A percentile compares a stretch with the other conserved stretches of the same genome.
Conservation (phyloP, 2,113 vertebrate genomes). For the Phalacrocorax carbo region DNA sequence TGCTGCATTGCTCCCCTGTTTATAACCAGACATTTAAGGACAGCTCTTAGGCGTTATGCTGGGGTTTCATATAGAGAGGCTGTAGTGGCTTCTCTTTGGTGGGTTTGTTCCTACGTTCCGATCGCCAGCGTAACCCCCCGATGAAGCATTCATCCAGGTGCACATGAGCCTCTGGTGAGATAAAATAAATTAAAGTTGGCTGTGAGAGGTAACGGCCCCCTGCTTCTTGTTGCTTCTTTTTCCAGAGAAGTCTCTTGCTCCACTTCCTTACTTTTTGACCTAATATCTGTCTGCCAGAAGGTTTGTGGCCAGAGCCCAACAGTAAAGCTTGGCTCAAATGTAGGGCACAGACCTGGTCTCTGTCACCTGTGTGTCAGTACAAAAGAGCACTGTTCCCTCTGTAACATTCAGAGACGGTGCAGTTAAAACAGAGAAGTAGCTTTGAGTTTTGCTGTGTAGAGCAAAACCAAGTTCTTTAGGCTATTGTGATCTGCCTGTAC, state of each 20-base stretch:
- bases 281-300: no score
- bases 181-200: not conserved
- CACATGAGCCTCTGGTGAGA: not conserved
- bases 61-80: not conserved
- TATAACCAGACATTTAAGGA: not conserved
- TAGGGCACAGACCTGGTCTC: not conserved
- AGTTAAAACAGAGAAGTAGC: not conserved
- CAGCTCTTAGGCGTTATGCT: accelerated
- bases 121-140: not conserved
- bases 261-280: not conserved
- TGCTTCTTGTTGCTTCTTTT: not conserved
- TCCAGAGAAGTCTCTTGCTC: accelerated
- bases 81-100: not conserved
- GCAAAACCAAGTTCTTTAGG: not conserved
- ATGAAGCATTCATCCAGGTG: not conserved
- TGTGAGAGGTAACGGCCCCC: not conserved
- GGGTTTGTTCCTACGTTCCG: not conserved
- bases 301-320: not conserved
- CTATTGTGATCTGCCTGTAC: not conserved
- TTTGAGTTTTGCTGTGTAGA: not conserved
- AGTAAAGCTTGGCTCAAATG: not conserved
- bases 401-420: not conserved
- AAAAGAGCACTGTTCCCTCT: not conserved
- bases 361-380: no score
- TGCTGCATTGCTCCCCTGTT: not conserved